Evolutionary conservation across 2,797 vertebrate species (phyloP).

Genomic region (Phalanger gymnotis): DNA sequence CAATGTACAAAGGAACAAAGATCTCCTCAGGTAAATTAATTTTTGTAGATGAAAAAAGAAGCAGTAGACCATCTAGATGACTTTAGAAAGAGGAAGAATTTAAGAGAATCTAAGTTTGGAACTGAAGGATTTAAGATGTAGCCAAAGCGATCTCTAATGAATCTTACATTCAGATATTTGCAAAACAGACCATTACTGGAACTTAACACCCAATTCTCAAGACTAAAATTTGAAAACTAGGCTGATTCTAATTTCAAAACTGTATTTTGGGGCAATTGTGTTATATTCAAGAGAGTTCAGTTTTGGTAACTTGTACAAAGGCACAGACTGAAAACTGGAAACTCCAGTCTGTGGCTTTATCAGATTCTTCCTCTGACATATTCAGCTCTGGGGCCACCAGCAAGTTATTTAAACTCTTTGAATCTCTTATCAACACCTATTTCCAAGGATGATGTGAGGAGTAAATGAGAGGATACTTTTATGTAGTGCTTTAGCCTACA

Average conservation of each 20-base stretch:
- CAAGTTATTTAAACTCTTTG: not conserved
- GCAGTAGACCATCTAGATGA: not conserved
- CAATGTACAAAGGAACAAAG: not conserved
- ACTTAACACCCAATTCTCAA: constrained; percentile 21
- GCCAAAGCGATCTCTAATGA: not conserved
- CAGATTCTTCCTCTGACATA: constrained; percentile 16
- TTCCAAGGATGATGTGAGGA: not conserved
- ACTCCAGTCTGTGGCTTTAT: constrained; percentile 5
- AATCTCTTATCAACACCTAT: not conserved
- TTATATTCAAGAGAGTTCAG: not conserved
- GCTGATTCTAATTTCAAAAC: not conserved
- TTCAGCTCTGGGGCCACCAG: not conserved
- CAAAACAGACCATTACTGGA: constrained; percentile 21
- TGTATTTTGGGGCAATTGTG: not conserved
- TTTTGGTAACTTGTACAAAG: not conserved
- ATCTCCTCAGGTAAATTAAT: not conserved
- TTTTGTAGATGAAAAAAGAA: constrained; percentile 31
- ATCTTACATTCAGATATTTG: not conserved
- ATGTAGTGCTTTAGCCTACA: not conserved
- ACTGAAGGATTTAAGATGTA: not conserved
- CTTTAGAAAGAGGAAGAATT: constrained; percentile 16
- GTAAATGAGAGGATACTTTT: not conserved
- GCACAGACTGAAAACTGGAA: not conserved
- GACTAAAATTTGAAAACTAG: not conserved
- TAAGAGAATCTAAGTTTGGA: not conserved